phyloP scores from a whole-genome alignment of 2,797 vertebrate species.

The Argentina silus region DNA sequence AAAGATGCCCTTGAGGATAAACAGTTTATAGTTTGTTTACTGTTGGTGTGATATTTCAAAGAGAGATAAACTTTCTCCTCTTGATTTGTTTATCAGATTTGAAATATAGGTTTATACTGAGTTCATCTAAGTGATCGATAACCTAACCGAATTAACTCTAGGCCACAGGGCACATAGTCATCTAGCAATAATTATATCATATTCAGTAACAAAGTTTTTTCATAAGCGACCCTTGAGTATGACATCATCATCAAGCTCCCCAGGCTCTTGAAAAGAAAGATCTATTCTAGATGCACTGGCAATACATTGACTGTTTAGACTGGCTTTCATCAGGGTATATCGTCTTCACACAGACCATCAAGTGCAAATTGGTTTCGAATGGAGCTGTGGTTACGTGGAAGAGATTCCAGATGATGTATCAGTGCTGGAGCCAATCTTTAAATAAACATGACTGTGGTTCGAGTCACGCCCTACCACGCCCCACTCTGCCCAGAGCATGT shows the following conservation, averaged over 20 bases:
- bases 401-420: conserved; percentile 74
- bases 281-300: conserved; percentile 15
- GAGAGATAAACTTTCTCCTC: background rate
- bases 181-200: background rate
- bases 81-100: background rate
- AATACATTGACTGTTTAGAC: conserved; percentile 62
- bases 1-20: conserved; percentile 29
- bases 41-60: background rate
- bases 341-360: conserved; percentile 79
- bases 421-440: conserved; percentile 68
- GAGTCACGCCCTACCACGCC: conserved; percentile 45
- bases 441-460: conserved; percentile 68
- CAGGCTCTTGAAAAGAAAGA: background rate
- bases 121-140: conserved; percentile 25
- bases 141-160: background rate
- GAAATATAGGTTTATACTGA: background rate
- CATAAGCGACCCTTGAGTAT: background rate
- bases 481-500: conserved; percentile 60
- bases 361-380: conserved; percentile 78
- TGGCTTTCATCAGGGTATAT: conserved; percentile 68
- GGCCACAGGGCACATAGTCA: background rate
- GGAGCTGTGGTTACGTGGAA: conserved; percentile 63
- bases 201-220: background rate
- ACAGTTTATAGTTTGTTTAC: conserved; percentile 13
- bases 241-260: background rate